Conservation (phyloP, 2,888 invertebrate species). For the Sarcophaga variegata region DNA sequence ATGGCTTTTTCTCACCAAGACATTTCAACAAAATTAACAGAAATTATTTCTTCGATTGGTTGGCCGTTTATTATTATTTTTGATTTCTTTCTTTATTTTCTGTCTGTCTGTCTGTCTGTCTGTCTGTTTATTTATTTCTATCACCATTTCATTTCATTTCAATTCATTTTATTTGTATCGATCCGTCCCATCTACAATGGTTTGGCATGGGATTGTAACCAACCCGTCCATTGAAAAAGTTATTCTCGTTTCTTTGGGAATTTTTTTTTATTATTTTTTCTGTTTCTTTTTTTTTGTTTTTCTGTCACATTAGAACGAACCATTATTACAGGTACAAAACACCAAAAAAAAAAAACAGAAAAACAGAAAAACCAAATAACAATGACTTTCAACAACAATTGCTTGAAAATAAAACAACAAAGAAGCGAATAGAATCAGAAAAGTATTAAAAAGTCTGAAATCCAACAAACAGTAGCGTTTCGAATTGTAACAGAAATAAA, state of each 20-base stretch:
- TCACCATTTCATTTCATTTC: no score
- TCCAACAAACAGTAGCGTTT: conserved; percentile 14
- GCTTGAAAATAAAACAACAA: conserved; percentile 27
- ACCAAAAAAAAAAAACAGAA: conserved; percentile 24
- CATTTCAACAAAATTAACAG: no score
- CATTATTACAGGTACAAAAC: conserved; percentile 13
- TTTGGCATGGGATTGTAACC: not conserved
- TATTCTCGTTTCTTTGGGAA: conserved; percentile 8
- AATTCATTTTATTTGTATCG: no score
- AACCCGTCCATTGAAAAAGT: not conserved
- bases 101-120: no score
- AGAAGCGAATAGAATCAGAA: not conserved
- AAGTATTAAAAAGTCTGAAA: conserved; percentile 21
- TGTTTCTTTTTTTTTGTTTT: conserved; percentile 15
- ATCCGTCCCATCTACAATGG: no score
- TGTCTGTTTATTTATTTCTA: no score
- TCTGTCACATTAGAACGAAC: conserved; percentile 33
- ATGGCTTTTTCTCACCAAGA: no score
- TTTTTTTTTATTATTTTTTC: conserved; percentile 15
- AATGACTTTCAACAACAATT: conserved; percentile 26
- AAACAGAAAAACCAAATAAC: conserved; percentile 6
- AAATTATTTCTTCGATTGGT: not conserved
- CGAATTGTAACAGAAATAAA: conserved; percentile 37
- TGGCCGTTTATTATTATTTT: conserved; percentile 31
- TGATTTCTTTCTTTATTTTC: no score